phyloP scores from a whole-genome alignment of 2,113 vertebrate genomes.

The Noctilio leporinus region DNA sequence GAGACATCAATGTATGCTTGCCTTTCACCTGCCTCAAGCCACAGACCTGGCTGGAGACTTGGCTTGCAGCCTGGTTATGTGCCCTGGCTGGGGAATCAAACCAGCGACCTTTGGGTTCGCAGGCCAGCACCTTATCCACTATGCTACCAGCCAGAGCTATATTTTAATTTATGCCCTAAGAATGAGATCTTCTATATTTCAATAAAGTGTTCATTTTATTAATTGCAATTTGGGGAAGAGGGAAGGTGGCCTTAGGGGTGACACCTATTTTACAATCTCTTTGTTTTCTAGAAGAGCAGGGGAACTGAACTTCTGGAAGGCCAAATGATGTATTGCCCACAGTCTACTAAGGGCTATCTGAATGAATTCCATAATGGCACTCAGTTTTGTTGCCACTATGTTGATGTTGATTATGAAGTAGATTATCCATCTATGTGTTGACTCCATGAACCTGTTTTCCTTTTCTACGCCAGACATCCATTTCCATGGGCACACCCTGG shows the following conservation, averaged over 20 bases:
- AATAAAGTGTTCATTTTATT: neutral
- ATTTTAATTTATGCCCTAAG: neutral
- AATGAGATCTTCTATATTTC: neutral
- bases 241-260: neutral
- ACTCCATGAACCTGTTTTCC: neutral
- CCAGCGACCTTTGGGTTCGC: no score
- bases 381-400: neutral
- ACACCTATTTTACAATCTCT: neutral
- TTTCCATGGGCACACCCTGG: neutral
- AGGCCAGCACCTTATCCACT: no score
- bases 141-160: no score
- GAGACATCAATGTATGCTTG: no score
- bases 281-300: neutral
- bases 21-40: no score
- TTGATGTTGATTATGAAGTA: neutral
- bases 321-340: neutral
- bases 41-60: no score
- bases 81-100: no score
- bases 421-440: neutral
- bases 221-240: neutral
- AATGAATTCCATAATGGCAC: neutral
- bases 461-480: neutral
- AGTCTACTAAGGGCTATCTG: neutral
- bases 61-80: no score
- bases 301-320: neutral